Base-by-base conservation (phyloP, 2,113 vertebrate species). In the Puma concolor region DNA sequence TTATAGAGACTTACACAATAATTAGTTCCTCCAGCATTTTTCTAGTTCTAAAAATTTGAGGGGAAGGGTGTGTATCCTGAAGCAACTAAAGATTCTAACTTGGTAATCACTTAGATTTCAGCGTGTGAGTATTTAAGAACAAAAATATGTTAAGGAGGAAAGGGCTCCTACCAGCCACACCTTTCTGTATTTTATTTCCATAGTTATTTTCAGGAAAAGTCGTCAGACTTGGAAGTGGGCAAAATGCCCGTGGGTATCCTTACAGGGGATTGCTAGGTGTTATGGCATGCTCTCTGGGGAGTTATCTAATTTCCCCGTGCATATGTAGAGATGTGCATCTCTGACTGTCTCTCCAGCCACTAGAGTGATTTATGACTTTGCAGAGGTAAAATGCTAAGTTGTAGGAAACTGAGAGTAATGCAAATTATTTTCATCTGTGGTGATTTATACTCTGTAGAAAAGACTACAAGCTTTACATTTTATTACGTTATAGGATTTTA, bases 381-480 rank as follows among this genome's bases (percentile, higher is more conserved):
- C 23, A 31, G n/a, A 31, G 29, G 25, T 81, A 80, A 86, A 94
- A 82, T 69, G 41, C 80, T 93, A 85, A 69, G 12, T 60, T 92
- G 15, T 87, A 88, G 80, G 33, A 89, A 83, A 87, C 12, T 33
- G 41, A 88, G 9, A 66, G 2, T 52, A 85, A 64, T 76, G 4
- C 8, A 74, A 54, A 88, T 94, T 52, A 91, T 88, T 83, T 17
- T 69, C 85, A 16, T 36, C 72, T 31, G 71, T 10, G 6, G 2
- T 95, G 19, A 81, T 89, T 92, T 94, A 74, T 69, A 48, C n/a
- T 74, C 16, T 84, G 3, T 12, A 88, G 38, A 85, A 96, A 95
- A 89, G 71, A 88, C 66, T 85, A 31, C 11, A 74, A 63, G 21
- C 2, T 88, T 77, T 54, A 44, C 10, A 96, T 66, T 87, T 95